Evolutionary conservation across 2,888 invertebrate species (phyloP), one percentile per base, ranked within the genome.

Genomic region (Tinea pellionella): DNA sequence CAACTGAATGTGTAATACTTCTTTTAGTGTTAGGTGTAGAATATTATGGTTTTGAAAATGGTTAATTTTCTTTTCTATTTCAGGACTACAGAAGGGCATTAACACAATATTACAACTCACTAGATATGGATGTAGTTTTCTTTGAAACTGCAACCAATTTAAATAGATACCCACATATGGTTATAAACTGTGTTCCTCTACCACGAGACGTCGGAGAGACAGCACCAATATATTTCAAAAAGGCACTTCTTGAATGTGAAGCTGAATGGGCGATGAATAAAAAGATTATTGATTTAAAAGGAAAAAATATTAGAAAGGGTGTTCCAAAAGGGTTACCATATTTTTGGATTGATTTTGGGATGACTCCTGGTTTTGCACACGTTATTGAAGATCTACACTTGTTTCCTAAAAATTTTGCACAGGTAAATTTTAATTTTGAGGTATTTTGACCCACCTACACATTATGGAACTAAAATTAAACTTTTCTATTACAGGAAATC

Each of bases 201-300:
- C 92, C 94, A 2, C 89, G 90, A 67, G 95, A 96, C 77, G 89
- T 92, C 15, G 96, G 96, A 0, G 96, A 97, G 68, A 86, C 94
- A 82, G 96, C 96, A 2, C 96, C 98, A 0, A 97, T 99, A 70
- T 99, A 97, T 80, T 99, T 99, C 78, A 98, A 98, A 90, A 99
- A 99, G 89, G 98, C 98, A 0, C 92, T 99, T 61, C 89, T 95
- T 68, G 99, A 99, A 76, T 96, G 96, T 64, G 99, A 98, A 80
- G 90, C 91, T 15, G 98, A 98, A 80, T 99, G 98, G 98, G 90
- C 96, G 3, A 92, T 93, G 70, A 99, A 99, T 75, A 97, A 96
- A 74, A 98, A 99, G 87, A 84, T 88, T 58, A 76, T 88, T 6
- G 88, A 88, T 47, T 68, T 88, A 43, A 88, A 83, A 67, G 88